Evolutionary conservation across 2,797 vertebrate genomes (phyloP).

Genomic region (Heliangelus exortis): DNA sequence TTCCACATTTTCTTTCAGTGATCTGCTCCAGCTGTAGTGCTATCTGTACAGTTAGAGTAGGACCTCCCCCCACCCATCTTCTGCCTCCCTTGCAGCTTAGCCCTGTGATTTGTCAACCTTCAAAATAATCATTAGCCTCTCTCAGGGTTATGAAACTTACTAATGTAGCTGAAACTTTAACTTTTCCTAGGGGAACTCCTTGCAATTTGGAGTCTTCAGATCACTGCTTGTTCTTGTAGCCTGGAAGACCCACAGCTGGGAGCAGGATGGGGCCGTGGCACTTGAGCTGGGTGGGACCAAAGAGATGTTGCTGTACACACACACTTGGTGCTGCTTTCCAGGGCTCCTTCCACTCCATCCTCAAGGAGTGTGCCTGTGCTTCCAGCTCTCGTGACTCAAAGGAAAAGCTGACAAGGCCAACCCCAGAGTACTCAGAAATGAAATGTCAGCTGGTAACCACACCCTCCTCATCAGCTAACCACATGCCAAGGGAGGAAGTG

Average conservation of each 20-base stretch:
- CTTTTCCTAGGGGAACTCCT: background rate
- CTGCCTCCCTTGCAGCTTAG: background rate
- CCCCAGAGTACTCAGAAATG: background rate
- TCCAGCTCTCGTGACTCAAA: background rate
- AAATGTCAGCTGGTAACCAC: background rate
- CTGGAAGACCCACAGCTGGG: background rate
- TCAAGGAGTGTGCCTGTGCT: fast-evolving
- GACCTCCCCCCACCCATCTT: background rate
- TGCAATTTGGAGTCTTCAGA: background rate
- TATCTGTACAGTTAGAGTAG: background rate
- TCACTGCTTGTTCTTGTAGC: background rate
- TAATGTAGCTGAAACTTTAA: background rate
- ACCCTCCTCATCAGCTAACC: background rate
- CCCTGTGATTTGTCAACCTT: background rate
- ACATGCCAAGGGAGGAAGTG: background rate
- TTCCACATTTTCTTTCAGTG: background rate
- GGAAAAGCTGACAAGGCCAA: background rate
- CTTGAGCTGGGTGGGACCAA: background rate
- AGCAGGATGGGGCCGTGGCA: background rate
- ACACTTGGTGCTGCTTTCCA: background rate
- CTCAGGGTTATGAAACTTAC: background rate
- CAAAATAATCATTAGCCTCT: background rate
- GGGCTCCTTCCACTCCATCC: background rate
- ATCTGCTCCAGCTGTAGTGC: background rate
- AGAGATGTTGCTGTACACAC: background rate